These are phyloP conservation scores for Fragum whitleyi DNA, from an alignment of 2,888 invertebrate species.

Conservation along the genomic window DNA sequence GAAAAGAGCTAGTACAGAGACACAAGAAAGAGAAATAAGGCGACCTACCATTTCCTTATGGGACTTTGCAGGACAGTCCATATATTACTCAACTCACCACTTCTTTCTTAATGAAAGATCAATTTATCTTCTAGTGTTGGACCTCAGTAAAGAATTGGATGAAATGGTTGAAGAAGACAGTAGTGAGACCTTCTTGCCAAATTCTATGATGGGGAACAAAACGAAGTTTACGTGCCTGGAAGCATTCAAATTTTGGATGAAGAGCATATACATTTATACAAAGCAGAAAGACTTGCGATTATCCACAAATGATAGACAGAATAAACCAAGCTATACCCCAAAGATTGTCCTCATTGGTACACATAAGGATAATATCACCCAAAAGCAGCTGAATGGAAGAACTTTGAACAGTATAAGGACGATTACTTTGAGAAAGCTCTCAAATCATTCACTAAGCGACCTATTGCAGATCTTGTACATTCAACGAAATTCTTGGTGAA, in stretches of 20 bases:
- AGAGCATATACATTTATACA: slow-evolving; percentile 20
- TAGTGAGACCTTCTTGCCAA: not conserved
- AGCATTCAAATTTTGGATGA: slow-evolving; percentile 19
- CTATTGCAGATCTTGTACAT: not conserved
- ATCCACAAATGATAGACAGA: too few relatives aligned
- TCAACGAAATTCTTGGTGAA: not conserved
- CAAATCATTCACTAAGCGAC: slow-evolving; percentile 21
- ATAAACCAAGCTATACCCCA: not conserved
- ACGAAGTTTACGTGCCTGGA: not conserved
- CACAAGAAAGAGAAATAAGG: not conserved
- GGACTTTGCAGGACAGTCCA: slow-evolving; percentile 38
- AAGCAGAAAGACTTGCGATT: not conserved
- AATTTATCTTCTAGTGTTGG: slow-evolving; percentile 48
- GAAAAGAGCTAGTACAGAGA: not conserved
- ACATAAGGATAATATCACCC: not conserved
- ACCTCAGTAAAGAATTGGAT: slow-evolving; percentile 26
- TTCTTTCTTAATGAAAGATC: slow-evolving; percentile 54
- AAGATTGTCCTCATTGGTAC: slow-evolving; percentile 10
- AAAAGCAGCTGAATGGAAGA: slow-evolving; percentile 28
- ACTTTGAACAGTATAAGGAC: slow-evolving; percentile 36
- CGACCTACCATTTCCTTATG: slow-evolving; percentile 42
- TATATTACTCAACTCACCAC: slow-evolving; percentile 58
- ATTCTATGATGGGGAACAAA: not conserved
- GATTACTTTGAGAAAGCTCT: slow-evolving; percentile 51
- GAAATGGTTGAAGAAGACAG: not conserved